Conservation (phyloP, 1,140 invertebrate genomes). For the Listronotus bonariensis region DNA sequence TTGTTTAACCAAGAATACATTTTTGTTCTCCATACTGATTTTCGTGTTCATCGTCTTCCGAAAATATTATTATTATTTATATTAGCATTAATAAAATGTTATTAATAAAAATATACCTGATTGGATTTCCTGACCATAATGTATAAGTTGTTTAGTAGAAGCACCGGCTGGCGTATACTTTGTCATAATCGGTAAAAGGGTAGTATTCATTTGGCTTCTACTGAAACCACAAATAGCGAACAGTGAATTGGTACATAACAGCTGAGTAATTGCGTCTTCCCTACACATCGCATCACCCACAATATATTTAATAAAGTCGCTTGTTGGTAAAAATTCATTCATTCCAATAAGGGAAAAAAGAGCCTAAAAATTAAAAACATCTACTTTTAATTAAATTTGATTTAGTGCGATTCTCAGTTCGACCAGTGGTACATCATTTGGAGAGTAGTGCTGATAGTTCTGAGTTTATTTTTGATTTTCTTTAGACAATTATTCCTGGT, state of each 20-base stretch:
- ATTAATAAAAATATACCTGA: slow-evolving; percentile 56
- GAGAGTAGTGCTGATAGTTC: too few species aligned
- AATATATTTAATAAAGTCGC: slow-evolving; percentile 53
- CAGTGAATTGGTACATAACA: slow-evolving; percentile 62
- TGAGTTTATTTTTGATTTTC: too few species aligned
- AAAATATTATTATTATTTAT: too few species aligned
- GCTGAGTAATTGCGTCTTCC: slow-evolving; percentile 55
- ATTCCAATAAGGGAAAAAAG: slow-evolving; percentile 57
- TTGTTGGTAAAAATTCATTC: slow-evolving; percentile 62
- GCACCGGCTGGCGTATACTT: slow-evolving; percentile 83
- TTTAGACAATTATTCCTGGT: too few species aligned
- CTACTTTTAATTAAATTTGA: too few species aligned
- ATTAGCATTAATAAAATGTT: too few species aligned
- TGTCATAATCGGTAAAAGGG: slow-evolving; percentile 73
- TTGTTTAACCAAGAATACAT: too few species aligned
- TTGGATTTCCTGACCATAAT: slow-evolving; percentile 73
- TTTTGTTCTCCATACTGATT: too few species aligned
- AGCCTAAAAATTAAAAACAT: slow-evolving; percentile 44
- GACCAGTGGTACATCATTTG: too few species aligned
- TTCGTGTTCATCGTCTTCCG: too few species aligned
- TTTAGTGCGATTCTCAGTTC: too few species aligned
- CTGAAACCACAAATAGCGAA: slow-evolving; percentile 64
- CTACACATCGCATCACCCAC: slow-evolving; percentile 57
- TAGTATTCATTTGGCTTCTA: slow-evolving; percentile 61
- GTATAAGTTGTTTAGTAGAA: slow-evolving; percentile 73